Percentiles rank a stretch among this genome's conserved stretches.
phyloP scores from a whole-genome alignment of 2,797 vertebrate species.

The Iguana delicatissima region DNA sequence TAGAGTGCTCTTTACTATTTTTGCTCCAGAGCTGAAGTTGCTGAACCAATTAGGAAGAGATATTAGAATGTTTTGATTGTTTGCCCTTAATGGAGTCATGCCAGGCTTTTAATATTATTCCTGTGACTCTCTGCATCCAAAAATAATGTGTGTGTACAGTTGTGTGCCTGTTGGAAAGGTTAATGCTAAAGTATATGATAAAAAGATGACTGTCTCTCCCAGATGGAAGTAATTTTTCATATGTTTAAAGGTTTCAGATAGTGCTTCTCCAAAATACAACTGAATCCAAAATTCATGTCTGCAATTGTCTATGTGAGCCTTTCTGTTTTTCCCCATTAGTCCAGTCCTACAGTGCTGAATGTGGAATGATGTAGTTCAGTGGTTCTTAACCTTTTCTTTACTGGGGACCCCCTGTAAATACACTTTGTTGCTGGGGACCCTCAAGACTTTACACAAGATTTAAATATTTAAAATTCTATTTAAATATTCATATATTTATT shows the following conservation, averaged over 20 bases:
- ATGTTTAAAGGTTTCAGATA: neutral
- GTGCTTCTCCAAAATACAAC: neutral
- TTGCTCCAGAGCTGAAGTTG: neutral
- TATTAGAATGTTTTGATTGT: slow-evolving; percentile 22
- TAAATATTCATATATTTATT: no score
- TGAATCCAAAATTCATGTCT: neutral
- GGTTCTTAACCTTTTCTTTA: no score
- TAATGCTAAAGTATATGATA: neutral
- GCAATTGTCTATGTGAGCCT: neutral
- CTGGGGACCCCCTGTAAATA: no score
- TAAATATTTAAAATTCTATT: no score
- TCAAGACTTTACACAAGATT: no score
- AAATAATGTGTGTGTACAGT: neutral
- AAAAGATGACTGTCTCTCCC: neutral
- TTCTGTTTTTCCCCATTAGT: neutral
- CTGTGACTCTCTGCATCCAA: neutral
- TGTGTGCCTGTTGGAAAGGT: neutral
- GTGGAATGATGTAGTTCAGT: neutral
- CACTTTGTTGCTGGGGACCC: no score
- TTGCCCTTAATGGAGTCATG: neutral
- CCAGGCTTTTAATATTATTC: neutral
- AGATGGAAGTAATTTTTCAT: neutral
- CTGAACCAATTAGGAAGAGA: slow-evolving; percentile 22
- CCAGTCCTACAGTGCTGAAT: neutral
- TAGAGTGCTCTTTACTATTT: slow-evolving; percentile 36